Evolutionary conservation across 2,113 vertebrate genomes (phyloP), one percentile per base, ranked within the genome.

Genomic region (Odontophorus gujanensis): DNA sequence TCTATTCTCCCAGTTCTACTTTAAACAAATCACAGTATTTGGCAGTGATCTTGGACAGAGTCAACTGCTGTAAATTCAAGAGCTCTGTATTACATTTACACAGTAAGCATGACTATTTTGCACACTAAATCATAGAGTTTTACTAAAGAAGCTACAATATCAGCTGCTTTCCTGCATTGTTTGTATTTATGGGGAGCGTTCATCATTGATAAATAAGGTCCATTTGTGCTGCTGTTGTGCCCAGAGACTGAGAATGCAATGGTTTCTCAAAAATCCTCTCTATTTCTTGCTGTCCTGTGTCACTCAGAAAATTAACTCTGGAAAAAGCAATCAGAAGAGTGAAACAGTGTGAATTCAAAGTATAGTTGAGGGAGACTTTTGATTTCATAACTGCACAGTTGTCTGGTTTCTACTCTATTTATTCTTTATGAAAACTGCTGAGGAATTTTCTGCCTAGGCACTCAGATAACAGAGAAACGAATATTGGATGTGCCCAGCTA

Each of bases 131-230:
- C 77, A 85, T 11, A 7, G 66, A 58, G 40, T 42, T 94, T 87
- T 90, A 82, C 87, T 85, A 76, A 81, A 91, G 90, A 89, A 95
- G 61, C 55, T 96, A 91, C 93, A 82, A 2, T 77, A 93, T 94
- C 96, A 96, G 93, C 91, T 90, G 62, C 42, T 95, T 92, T 90
- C 71, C 80, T 87, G 61, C 83, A 77, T 57, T 93, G 63, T 79
- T 74, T 67, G 40, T 93, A 71, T 96, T 96, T 92, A 94, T 93
- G 68, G 57, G 48, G 14, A 90, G 25, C 6, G 1, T 58, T 85
- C 63, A 40, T 61, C 77, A 32, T 53, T 59, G 89, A 92, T 32
- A 78, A 38, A 76, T 55, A 79, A 76, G 85, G 82, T 94, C 77
- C 66, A 73, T 81, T 73, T 80, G 51, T 55, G 82, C 80, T 79